Evolutionary conservation across 2,888 invertebrate genomes (phyloP).

Genomic region (Dryococelus australis): DNA sequence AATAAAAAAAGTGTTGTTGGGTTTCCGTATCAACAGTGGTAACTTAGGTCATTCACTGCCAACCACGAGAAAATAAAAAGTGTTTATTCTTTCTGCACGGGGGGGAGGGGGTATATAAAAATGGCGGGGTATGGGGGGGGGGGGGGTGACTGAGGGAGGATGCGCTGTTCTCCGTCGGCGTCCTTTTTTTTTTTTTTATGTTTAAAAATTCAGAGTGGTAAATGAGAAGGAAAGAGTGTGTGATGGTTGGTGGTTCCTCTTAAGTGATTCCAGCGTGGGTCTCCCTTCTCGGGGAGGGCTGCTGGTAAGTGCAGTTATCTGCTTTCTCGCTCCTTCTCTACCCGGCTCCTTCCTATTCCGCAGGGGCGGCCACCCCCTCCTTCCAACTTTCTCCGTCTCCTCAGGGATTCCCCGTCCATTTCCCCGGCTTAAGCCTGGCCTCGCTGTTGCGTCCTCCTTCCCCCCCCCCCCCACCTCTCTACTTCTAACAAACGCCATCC

Average conservation of each 20-base stretch:
- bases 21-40: background rate
- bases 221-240: slow-evolving; percentile 16
- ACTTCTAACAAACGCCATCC: too few relatives aligned
- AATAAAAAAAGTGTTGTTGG: background rate
- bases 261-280: background rate
- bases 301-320: slow-evolving; percentile 5
- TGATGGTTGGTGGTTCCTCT: slow-evolving; percentile 16
- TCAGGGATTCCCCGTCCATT: slow-evolving; percentile 7
- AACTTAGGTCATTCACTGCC: background rate
- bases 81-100: background rate
- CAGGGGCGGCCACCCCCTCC: background rate
- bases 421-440: background rate
- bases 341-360: background rate
- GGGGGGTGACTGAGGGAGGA: background rate
- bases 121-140: too few relatives aligned
- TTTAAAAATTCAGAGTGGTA: slow-evolving; percentile 16
- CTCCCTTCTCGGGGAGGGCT: background rate
- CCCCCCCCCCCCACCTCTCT: too few relatives aligned
- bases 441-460: background rate
- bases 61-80: background rate
- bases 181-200: background rate
- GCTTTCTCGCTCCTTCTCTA: background rate
- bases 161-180: background rate
- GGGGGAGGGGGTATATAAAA: background rate
- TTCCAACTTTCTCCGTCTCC: background rate